Conservation (phyloP, 2,888 invertebrate genomes). For the Ypsolopha scabrella region DNA sequence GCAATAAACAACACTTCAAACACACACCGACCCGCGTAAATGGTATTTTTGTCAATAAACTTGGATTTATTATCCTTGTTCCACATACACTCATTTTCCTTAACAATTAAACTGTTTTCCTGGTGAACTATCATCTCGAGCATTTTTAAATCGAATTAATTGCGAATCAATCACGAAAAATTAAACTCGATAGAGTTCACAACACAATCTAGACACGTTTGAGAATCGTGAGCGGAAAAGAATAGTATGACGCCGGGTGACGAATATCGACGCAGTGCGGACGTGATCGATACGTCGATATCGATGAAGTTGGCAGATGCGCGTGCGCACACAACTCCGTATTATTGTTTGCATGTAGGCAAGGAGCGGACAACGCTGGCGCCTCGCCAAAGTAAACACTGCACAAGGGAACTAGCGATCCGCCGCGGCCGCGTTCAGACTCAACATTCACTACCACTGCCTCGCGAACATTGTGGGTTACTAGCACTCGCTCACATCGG, state of each 20-base stretch:
- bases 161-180: background rate
- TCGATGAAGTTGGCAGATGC: conserved; percentile 35
- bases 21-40: background rate
- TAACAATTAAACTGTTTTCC: background rate
- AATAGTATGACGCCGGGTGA: conserved; percentile 49
- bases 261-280: conserved; percentile 45
- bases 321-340: conserved; percentile 43
- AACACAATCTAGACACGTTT: background rate
- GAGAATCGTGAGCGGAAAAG: conserved; percentile 17
- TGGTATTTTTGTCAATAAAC: background rate
- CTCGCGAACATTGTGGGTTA: conserved; percentile 64
- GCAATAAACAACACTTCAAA: background rate
- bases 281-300: conserved; percentile 48
- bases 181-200: background rate
- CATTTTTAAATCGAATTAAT: background rate
- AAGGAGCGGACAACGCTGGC: conserved; percentile 62
- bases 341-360: conserved; percentile 51
- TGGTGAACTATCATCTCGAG: background rate
- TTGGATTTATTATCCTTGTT: background rate
- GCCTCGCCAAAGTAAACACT: conserved; percentile 61
- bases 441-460: conserved; percentile 67
- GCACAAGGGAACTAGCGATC: conserved; percentile 70
- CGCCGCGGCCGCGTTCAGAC: conserved; percentile 69
- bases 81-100: background rate
- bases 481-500: conserved; percentile 32